These are phyloP conservation scores for Leucoraja ocellata DNA, from an alignment of 2,797 vertebrate genomes.

Conservation along the genomic window DNA sequence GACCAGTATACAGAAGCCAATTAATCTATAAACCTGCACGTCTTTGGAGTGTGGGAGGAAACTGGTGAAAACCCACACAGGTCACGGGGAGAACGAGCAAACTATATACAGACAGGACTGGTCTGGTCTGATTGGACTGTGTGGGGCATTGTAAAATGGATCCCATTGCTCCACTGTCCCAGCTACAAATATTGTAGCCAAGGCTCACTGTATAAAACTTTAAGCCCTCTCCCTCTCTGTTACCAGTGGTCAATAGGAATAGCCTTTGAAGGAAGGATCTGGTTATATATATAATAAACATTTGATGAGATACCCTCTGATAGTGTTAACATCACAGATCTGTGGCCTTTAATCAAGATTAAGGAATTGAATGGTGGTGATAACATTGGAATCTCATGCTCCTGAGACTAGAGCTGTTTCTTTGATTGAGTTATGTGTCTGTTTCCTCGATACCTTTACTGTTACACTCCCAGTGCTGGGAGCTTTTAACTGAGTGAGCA, in stretches of 20 bases:
- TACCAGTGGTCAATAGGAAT: background rate
- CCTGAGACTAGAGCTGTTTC: background rate
- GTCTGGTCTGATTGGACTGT: too few species aligned
- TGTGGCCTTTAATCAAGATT: background rate
- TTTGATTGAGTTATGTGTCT: background rate
- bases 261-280: background rate
- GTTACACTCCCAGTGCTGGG: background rate
- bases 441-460: background rate
- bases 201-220: background rate
- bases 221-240: background rate
- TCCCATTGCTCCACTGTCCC: background rate
- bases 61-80: too few species aligned
- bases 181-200: too few species aligned
- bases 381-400: background rate
- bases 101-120: too few species aligned
- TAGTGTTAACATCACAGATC: background rate
- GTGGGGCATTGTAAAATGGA: background rate
- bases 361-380: background rate
- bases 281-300: background rate
- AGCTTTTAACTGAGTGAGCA: too few species aligned
- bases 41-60: too few species aligned
- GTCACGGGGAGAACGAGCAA: too few species aligned
- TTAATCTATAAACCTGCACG: too few species aligned
- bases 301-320: background rate
- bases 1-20: too few species aligned